Evolutionary conservation across 2,797 vertebrate species (phyloP).

Genomic region (Acropternis orthonyx): DNA sequence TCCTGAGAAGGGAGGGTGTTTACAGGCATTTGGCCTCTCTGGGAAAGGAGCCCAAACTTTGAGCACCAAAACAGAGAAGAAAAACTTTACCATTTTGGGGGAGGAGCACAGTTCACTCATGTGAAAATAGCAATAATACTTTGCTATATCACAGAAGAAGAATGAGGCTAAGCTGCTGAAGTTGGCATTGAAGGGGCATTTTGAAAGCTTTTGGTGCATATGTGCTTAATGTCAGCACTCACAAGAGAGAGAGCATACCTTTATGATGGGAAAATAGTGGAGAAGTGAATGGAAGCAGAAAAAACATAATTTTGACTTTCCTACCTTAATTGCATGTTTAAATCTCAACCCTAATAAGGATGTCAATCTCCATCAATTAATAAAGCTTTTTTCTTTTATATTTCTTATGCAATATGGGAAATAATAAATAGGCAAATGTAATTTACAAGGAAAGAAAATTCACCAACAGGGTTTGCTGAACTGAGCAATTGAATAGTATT

Average conservation of each 20-base stretch:
- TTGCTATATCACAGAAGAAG: background rate
- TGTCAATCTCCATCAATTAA: background rate
- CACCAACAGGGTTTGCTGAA: background rate
- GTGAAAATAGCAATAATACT: background rate
- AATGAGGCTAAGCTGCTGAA: background rate
- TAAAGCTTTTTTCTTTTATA: background rate
- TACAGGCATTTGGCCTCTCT: background rate
- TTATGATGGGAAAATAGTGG: background rate
- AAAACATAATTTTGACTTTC: background rate
- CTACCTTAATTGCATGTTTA: slow-evolving; percentile 4
- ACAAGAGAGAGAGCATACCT: background rate
- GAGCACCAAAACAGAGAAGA: background rate
- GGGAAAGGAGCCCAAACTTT: background rate
- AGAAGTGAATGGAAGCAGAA: background rate
- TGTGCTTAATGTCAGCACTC: background rate
- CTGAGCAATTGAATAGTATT: background rate
- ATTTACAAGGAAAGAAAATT: background rate
- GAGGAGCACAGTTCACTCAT: background rate
- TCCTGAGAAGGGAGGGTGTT: background rate
- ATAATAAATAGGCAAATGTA: background rate
- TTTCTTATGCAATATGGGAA: background rate
- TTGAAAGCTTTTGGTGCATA: background rate
- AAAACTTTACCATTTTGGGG: background rate
- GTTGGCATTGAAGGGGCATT: background rate
- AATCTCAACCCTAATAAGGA: background rate